Evolutionary conservation across 2,797 vertebrate genomes (phyloP).

Genomic region (Rhinogobio ventralis): DNA sequence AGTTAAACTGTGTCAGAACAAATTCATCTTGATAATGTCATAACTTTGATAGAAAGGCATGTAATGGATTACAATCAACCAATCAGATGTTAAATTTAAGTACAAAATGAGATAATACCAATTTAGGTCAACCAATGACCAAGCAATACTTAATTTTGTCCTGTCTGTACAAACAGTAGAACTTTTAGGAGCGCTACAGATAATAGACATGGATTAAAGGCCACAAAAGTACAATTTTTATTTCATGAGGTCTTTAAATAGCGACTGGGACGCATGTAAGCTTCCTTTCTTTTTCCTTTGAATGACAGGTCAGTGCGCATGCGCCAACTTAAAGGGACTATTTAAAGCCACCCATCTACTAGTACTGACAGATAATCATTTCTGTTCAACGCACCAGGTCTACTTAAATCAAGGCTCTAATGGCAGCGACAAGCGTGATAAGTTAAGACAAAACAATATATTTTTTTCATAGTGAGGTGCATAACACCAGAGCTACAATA

Average conservation of each 20-base stretch:
- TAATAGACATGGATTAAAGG: background rate
- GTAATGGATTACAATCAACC: too few species aligned
- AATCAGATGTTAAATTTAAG: too few species aligned
- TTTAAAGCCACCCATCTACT: constrained; percentile 33
- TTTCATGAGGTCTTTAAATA: background rate
- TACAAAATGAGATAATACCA: too few species aligned
- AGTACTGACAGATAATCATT: constrained; percentile 4
- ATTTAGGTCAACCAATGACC: too few species aligned
- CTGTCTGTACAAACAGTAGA: background rate
- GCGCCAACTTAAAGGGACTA: constrained; percentile 1
- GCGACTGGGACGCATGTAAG: background rate
- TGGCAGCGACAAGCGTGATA: background rate
- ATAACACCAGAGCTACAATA: background rate
- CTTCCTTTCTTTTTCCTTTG: background rate
- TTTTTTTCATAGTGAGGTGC: background rate
- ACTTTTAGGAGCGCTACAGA: background rate
- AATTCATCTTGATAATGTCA: too few species aligned
- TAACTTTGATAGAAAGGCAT: too few species aligned
- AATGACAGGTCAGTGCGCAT: constrained; percentile 1
- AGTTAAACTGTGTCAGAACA: too few species aligned
- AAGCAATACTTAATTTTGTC: too few species aligned
- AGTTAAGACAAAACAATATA: background rate
- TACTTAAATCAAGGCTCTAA: background rate
- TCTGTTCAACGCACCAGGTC: too few species aligned
- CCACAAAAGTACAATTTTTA: background rate